These are phyloP conservation scores for Anodontia alba DNA, from an alignment of 2,888 invertebrate genomes.

Conservation along the genomic window DNA sequence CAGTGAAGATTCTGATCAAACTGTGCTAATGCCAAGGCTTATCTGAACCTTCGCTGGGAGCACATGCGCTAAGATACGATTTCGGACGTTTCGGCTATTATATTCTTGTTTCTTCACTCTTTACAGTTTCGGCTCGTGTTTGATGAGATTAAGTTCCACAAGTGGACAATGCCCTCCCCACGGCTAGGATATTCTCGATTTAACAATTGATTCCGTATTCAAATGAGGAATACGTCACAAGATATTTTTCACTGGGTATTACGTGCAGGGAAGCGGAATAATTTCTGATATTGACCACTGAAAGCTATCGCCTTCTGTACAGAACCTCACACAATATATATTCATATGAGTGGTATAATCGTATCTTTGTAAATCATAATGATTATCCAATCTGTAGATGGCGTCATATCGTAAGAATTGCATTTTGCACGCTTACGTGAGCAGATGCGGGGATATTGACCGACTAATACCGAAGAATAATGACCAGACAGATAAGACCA, in stretches of 20 bases:
- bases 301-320: slow-evolving; percentile 24
- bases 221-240: slow-evolving; percentile 1
- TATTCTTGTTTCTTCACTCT: slow-evolving; percentile 9
- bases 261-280: slow-evolving; percentile 21
- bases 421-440: slow-evolving; percentile 12
- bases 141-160: neutral
- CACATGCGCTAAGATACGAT: no score
- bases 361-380: slow-evolving; percentile 10
- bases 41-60: no score
- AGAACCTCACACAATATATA: slow-evolving; percentile 9
- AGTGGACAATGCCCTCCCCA: neutral
- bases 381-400: slow-evolving; percentile 11
- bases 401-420: slow-evolving; percentile 10
- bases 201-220: neutral
- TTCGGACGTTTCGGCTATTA: no score
- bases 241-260: slow-evolving; percentile 20
- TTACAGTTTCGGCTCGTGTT: slow-evolving; percentile 11
- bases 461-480: neutral
- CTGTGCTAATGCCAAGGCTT: no score
- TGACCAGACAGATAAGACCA: neutral
- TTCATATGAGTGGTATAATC: slow-evolving; percentile 19
- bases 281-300: slow-evolving; percentile 12
- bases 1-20: no score
- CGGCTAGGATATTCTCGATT: neutral
- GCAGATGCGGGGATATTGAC: slow-evolving; percentile 4